Percentiles rank a stretch among this genome's conserved stretches.
Conservation (phyloP, 2,797 vertebrate genomes). For the Helarctos malayanus region DNA sequence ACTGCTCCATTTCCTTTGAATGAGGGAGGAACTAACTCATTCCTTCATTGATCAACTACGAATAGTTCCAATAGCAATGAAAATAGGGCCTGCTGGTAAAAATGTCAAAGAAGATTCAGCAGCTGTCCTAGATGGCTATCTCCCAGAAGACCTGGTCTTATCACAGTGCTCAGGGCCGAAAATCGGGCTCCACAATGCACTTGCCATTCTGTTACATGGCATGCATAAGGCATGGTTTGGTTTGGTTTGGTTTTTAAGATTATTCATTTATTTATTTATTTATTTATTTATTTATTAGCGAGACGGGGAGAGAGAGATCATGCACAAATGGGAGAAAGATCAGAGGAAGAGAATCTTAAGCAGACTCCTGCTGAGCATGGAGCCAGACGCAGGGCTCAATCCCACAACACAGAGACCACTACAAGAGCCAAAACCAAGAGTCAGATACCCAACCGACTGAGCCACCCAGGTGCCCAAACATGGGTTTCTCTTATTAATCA, state of each 20-base stretch:
- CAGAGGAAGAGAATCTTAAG: background rate
- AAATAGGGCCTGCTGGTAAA: background rate
- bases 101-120: conserved; percentile 13
- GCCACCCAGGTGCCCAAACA: background rate
- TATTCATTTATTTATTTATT: background rate
- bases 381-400: background rate
- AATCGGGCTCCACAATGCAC: background rate
- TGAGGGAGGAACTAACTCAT: background rate
- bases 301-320: background rate
- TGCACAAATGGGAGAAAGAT: background rate
- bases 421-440: background rate
- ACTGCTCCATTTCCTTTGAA: background rate
- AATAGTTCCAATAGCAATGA: background rate
- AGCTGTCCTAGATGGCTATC: background rate
- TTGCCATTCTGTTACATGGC: background rate
- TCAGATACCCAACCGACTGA: background rate
- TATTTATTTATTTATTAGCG: background rate
- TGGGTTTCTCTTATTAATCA: conserved; percentile 55
- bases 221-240: background rate
- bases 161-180: background rate
- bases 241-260: background rate
- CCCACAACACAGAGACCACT: background rate
- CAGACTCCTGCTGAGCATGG: background rate
- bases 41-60: background rate
- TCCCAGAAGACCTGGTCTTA: background rate